Conservation (phyloP, 2,888 invertebrate genomes). For the Drosophila diplacantha region DNA sequence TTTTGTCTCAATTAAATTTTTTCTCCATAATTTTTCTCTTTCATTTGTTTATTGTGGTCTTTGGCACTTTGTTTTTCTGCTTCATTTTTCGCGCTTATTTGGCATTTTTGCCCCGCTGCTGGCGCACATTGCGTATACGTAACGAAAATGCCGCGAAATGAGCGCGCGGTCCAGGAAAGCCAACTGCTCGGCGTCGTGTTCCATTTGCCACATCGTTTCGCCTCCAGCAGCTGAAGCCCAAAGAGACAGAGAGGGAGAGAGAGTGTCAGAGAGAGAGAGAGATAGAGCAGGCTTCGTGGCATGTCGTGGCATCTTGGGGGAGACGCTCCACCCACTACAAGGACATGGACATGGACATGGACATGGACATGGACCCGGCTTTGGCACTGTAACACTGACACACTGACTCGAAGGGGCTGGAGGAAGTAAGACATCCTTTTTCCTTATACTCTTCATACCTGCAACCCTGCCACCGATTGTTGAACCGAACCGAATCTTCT, state of each 20-base stretch:
- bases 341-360: slow-evolving; percentile 49
- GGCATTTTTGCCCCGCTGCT: not conserved
- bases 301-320: slow-evolving; percentile 31
- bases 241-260: slow-evolving; percentile 4
- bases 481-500: slow-evolving; percentile 9
- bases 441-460: not conserved
- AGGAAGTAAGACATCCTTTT: not conserved
- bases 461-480: slow-evolving; percentile 17
- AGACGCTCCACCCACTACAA: slow-evolving; percentile 26
- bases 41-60: not conserved
- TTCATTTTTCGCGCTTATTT: slow-evolving; percentile 11
- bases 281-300: slow-evolving; percentile 25
- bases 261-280: not conserved
- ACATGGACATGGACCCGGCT: slow-evolving; percentile 53
- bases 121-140: slow-evolving; percentile 42
- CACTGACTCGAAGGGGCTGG: slow-evolving; percentile 46
- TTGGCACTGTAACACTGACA: slow-evolving; percentile 68
- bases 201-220: slow-evolving; percentile 59
- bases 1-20: not conserved
- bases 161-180: slow-evolving; percentile 26
- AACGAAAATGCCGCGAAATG: slow-evolving; percentile 41
- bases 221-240: slow-evolving; percentile 36
- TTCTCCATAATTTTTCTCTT: not conserved
- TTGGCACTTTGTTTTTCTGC: not conserved
- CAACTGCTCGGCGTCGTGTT: slow-evolving; percentile 41